Conservation (phyloP, 2,888 invertebrate species). For the Conus canariensis region DNA sequence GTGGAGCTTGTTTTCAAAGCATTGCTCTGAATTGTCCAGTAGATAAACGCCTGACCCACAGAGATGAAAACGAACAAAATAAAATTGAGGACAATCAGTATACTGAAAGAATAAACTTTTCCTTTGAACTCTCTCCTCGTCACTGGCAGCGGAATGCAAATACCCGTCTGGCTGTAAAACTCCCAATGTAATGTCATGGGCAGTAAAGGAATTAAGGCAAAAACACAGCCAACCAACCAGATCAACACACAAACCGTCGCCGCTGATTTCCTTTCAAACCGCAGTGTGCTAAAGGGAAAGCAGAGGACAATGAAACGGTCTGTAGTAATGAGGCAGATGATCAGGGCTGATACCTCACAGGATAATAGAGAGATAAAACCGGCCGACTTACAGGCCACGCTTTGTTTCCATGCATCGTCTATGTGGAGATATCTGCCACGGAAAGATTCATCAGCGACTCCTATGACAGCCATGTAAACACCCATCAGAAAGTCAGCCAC, state of each 20-base stretch:
- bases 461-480: background rate
- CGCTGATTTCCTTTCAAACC: background rate
- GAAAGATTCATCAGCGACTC: background rate
- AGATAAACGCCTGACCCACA: background rate
- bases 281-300: background rate
- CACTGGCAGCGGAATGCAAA: background rate
- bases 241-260: background rate
- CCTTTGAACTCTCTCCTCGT: background rate
- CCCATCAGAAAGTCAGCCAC: conserved; percentile 21
- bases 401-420: background rate
- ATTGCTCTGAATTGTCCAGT: conserved; percentile 1
- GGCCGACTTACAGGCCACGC: background rate
- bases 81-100: background rate
- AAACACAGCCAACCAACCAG: background rate
- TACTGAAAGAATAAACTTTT: conserved; percentile 1
- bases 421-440: background rate
- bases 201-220: background rate
- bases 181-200: background rate
- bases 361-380: background rate
- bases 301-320: conserved; percentile 3
- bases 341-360: conserved; percentile 6
- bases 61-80: background rate
- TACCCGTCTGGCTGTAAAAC: conserved; percentile 17
- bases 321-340: background rate
- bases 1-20: background rate